A percentile compares a stretch with the other conserved stretches of the same genome.
Evolutionary conservation across 2,797 vertebrate genomes (phyloP).

Genomic region (Delichon dasypus): DNA sequence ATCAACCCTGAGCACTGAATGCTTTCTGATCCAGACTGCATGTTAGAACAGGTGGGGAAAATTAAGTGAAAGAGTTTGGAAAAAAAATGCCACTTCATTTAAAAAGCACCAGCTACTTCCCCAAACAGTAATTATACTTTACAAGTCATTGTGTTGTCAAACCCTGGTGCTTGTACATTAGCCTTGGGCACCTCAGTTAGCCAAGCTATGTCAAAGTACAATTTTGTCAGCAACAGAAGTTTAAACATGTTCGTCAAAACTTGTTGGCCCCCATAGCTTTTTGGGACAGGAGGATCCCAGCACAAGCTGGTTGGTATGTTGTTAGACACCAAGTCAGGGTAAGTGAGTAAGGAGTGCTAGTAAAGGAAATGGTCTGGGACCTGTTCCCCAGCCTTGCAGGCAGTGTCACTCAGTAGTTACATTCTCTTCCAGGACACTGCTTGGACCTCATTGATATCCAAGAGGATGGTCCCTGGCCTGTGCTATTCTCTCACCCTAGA

Average conservation of each 20-base stretch:
- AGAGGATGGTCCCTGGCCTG: background rate
- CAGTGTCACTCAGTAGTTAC: background rate
- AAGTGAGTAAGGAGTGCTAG: background rate
- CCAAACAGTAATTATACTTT: background rate
- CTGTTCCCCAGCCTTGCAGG: background rate
- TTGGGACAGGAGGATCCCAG: background rate
- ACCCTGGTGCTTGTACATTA: background rate
- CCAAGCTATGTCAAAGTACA: background rate
- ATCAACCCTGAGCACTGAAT: background rate
- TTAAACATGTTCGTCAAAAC: background rate
- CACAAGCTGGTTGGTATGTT: background rate
- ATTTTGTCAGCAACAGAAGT: fast-evolving
- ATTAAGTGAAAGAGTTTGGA: background rate
- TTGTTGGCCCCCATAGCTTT: background rate
- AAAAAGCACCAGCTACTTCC: background rate
- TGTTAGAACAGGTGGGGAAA: background rate
- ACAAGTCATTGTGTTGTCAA: background rate
- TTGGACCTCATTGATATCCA: background rate
- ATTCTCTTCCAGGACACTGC: background rate
- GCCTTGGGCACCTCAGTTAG: background rate
- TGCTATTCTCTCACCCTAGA: background rate
- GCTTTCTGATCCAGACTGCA: background rate
- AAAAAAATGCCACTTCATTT: background rate
- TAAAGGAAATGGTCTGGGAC: background rate
- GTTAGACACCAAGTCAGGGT: background rate